A percentile compares a stretch with the other conserved stretches of the same genome.
phyloP scores from a whole-genome alignment of 2,113 vertebrate genomes.

The Xiphorhynchus elegans region DNA sequence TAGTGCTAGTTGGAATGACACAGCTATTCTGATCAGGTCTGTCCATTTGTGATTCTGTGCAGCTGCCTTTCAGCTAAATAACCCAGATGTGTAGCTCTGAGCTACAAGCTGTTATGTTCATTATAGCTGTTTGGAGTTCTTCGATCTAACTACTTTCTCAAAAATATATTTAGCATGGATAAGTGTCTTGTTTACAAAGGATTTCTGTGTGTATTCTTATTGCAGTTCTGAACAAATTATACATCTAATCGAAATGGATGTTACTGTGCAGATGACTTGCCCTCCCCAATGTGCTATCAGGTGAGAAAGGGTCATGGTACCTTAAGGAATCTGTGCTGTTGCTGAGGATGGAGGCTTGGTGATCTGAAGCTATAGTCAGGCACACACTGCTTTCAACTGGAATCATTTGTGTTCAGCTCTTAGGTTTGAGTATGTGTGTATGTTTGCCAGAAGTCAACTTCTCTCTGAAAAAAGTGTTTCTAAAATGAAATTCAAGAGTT shows the following conservation, averaged over 20 bases:
- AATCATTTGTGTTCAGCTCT: background rate
- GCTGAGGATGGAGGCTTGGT: background rate
- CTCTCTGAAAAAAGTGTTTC: background rate
- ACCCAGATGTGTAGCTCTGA: background rate
- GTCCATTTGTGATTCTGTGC: background rate
- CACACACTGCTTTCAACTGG: background rate
- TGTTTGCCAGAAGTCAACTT: slow-evolving; percentile 20
- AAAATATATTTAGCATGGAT: background rate
- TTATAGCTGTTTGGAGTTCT: background rate
- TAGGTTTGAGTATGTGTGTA: background rate
- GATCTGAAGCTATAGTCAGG: background rate
- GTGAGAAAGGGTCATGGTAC: background rate
- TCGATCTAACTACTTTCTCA: background rate
- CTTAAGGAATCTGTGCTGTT: background rate
- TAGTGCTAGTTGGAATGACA: background rate
- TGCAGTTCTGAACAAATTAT: background rate
- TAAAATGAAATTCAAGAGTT: slow-evolving; percentile 28
- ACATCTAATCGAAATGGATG: background rate
- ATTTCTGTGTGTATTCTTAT: background rate
- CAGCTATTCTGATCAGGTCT: background rate
- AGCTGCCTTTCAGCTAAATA: background rate
- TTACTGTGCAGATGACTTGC: background rate
- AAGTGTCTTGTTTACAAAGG: background rate
- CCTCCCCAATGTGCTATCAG: background rate
- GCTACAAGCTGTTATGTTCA: background rate